A percentile compares a stretch with the other conserved stretches of the same genome.
Conservation (phyloP, 2,888 invertebrate species). For the Gortyna flavago region DNA sequence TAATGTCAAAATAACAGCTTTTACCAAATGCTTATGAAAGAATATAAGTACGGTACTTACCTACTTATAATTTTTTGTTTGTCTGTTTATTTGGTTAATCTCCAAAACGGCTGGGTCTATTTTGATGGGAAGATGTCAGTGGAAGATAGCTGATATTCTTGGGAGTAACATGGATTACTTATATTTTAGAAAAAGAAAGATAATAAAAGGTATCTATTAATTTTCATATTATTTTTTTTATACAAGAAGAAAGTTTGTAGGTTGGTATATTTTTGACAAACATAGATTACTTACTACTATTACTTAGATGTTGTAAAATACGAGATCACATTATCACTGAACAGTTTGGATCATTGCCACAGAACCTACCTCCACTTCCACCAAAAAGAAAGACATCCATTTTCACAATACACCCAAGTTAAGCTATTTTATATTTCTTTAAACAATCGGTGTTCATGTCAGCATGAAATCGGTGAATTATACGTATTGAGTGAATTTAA, state of each 20-base stretch:
- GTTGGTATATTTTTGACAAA: background rate
- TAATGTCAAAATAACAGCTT: background rate
- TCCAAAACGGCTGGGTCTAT: background rate
- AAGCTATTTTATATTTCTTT: conserved; percentile 20
- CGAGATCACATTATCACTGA: background rate
- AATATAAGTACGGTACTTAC: background rate
- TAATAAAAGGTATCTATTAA: background rate
- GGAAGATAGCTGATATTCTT: background rate
- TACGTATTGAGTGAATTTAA: conserved; percentile 49
- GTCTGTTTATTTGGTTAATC: background rate
- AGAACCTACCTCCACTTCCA: conserved; percentile 2
- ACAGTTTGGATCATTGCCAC: conserved; percentile 9
- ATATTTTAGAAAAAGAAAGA: background rate
- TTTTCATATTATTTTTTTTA: background rate
- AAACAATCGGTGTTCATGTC: conserved; percentile 36
- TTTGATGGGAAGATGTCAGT: background rate
- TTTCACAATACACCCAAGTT: background rate
- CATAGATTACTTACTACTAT: background rate
- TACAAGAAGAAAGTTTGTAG: background rate
- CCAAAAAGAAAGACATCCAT: background rate
- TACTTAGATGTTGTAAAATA: background rate
- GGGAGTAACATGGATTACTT: background rate
- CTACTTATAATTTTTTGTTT: background rate
- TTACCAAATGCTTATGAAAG: background rate
- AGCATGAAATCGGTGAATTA: conserved; percentile 52